These are phyloP conservation scores for Coregonus suidteri DNA, from an alignment of 2,797 vertebrate genomes.

Conservation along the genomic window DNA sequence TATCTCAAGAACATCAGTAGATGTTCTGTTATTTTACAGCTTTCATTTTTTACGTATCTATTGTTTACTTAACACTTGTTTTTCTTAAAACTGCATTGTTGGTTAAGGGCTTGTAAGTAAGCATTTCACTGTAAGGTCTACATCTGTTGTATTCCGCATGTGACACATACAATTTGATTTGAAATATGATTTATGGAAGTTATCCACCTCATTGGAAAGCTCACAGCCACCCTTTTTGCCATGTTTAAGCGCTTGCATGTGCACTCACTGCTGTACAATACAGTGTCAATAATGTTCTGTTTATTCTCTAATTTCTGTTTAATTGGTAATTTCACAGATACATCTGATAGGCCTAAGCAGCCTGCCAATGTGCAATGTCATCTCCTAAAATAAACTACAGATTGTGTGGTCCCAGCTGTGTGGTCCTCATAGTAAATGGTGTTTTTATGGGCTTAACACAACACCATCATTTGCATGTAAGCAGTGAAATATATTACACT, in stretches of 20 bases:
- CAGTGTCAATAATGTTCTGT: background rate
- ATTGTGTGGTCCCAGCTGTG: background rate
- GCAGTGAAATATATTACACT: background rate
- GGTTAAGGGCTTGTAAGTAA: no score
- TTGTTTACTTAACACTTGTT: no score
- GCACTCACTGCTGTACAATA: background rate
- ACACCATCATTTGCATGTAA: background rate
- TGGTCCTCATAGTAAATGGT: background rate
- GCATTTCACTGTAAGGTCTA: no score
- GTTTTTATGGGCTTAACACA: background rate
- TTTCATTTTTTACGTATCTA: no score
- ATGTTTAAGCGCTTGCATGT: background rate
- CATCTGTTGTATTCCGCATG: no score
- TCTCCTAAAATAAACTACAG: constrained; percentile 47
- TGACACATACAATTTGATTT: no score
- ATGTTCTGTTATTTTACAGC: background rate
- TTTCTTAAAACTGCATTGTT: no score
- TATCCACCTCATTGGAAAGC: background rate
- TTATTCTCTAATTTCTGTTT: constrained; percentile 3
- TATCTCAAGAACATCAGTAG: background rate
- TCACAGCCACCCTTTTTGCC: background rate
- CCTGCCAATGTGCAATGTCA: constrained; percentile 34
- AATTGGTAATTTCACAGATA: constrained; percentile 6
- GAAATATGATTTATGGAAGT: background rate
- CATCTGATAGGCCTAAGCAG: constrained; percentile 8